Evolutionary conservation across 2,797 vertebrate genomes (phyloP), one percentile per base, ranked within the genome.

Genomic region (Ceryle rudis): DNA sequence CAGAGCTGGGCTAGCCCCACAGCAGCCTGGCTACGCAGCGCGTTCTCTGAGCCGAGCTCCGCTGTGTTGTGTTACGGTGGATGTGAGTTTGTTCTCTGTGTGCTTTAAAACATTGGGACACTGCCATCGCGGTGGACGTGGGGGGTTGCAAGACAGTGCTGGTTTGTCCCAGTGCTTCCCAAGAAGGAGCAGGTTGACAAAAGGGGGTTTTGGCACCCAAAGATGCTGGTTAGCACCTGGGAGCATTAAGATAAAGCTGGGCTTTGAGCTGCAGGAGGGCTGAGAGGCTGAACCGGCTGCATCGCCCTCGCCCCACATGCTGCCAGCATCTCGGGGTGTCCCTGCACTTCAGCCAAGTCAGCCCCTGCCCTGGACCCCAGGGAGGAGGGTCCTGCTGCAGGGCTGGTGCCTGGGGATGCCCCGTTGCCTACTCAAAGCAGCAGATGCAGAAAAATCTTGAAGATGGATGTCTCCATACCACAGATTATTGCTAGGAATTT

Each of bases 31-130:
- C 78, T 11, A 1, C 23, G 95, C 91, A 61, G 85, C 49, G 82
- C 14, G 55, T 57, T 86, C 80, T 88, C 52, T 90, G 16, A n/a
- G 35, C 52, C 51, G 88, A 94, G 92, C 93, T 96, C 95, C 91
- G 92, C 93, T 95, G 92, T 96, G 16, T 94, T 92, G 92, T 97
- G 14, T 85, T 96, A 92, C 82, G 96, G 95, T 97, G 95, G 96
- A 93, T 93, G 95, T 97, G 83, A 97, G 95, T 94, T 97, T 93
- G 89, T 92, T 89, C 89, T 97, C 92, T 96, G 94, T 97, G 39
- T 74, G 96, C 97, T 97, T 97, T 60, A 96, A 90, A 71, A 89
- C 89, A 46, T 52, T 33, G 78, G 81, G 93, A 89, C 69, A 22
- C 49, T 29, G 93, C 86, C 47, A 2, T 37, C 9, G 19, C 5